Evolutionary conservation across 2,113 vertebrate genomes (phyloP), one percentile per base, ranked within the genome.

Genomic region (Scopus umbretta): DNA sequence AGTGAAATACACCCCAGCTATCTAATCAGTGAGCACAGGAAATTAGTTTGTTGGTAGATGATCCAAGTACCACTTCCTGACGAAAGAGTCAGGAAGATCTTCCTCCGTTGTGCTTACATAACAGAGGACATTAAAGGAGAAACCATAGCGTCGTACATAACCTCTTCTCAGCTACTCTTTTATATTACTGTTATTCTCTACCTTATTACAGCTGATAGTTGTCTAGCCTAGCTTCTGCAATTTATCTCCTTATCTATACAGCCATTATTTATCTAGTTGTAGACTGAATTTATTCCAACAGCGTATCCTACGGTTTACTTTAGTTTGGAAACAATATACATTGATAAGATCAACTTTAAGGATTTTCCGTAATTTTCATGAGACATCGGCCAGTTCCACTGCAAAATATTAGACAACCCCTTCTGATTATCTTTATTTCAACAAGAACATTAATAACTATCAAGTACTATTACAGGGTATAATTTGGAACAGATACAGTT

Each of bases 91-190:
- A 12, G 61, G n/a, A 87, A 76, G 45, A 92, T 84, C 80, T 93
- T 86, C 75, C 58, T 88, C 87, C 0, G 0, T 8, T 55, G 67
- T 25, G 76, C 93, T 97, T 97, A 97, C 74, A 63, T 96, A 96
- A 96, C 63, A 62, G 87, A 96, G 95, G 95, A 45, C 96, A 96
- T 47, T 47, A 80, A 72, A 82, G 96, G 94, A 94, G 87, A 92
- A 86, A 87, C 42, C 7, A 58, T 0, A 59, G 74, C 80, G 80
- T 29, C 4, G 0, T 18, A 34, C 7, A 66, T 19, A 88, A 86
- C n/a, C 38, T 66, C 63, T 87, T 42, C 76, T 47, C 58, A n/a
- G 18, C 29, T 11, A 79, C 7, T 18, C 4, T 30, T 86, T 94
- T 66, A 87, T 82, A 59, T 58, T 91, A 63, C 61, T 62, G 75